phyloP scores from a whole-genome alignment of 2,888 invertebrate genomes.

The Caenorhabditis imperialis region DNA sequence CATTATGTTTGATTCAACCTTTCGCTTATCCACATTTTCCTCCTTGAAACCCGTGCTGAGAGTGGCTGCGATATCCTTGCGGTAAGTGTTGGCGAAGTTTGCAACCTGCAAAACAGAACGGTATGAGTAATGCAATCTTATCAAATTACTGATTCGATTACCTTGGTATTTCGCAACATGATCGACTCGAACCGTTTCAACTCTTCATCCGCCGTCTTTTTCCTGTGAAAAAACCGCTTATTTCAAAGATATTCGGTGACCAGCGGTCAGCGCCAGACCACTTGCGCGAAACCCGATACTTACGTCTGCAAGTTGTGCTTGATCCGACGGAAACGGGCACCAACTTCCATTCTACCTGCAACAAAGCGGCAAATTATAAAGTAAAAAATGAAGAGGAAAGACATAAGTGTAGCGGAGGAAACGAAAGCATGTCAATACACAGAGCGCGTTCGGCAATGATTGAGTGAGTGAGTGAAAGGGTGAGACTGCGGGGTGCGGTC shows the following conservation, averaged over 20 bases:
- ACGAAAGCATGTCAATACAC: conserved; percentile 53
- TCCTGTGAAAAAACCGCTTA: conserved; percentile 16
- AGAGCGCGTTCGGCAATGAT: conserved; percentile 38
- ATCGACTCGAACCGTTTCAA: conserved; percentile 31
- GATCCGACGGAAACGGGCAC: conserved; percentile 30
- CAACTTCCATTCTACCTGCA: conserved; percentile 45
- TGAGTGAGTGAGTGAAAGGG: conserved; percentile 10
- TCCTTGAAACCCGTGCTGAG: conserved; percentile 63
- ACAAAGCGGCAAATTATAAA: conserved; percentile 38
- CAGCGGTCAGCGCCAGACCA: too few species aligned
- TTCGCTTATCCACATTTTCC: conserved; percentile 65
- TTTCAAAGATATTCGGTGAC: too few species aligned
- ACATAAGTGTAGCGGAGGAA: conserved; percentile 45
- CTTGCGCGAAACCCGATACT: background rate
- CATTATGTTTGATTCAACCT: conserved; percentile 24
- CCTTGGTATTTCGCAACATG: conserved; percentile 50
- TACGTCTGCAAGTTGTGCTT: conserved; percentile 36
- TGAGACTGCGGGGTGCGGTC: background rate
- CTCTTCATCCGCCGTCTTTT: conserved; percentile 55
- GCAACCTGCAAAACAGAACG: conserved; percentile 51
- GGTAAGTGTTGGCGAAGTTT: conserved; percentile 40
- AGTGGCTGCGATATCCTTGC: conserved; percentile 59
- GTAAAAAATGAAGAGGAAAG: conserved; percentile 43
- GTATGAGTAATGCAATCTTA: background rate
- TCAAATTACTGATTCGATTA: conserved; percentile 1